These are phyloP conservation scores for Nerophis ophidion DNA, from an alignment of 2,113 vertebrate genomes.

Conservation along the genomic window DNA sequence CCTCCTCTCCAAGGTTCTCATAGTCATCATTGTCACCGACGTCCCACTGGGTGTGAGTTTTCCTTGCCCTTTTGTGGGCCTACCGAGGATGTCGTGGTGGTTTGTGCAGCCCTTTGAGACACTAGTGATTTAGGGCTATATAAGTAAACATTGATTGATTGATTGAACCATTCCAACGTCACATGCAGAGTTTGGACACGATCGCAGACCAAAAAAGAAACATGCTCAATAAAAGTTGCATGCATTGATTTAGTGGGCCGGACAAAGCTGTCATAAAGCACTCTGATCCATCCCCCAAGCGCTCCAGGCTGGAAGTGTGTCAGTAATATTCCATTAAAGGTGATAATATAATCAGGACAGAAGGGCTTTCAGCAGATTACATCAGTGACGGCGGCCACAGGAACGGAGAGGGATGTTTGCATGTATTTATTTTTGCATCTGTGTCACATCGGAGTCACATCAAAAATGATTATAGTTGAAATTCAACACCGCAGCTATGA, in stretches of 20 bases:
- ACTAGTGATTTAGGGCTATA: too few species aligned
- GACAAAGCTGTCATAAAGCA: conserved; percentile 8
- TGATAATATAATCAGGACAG: conserved; percentile 58
- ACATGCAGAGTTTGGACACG: background rate
- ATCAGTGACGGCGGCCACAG: conserved; percentile 11
- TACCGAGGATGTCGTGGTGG: too few species aligned
- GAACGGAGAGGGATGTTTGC: conserved; percentile 30
- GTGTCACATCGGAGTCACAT: conserved; percentile 36
- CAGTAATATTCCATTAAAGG: conserved; percentile 63
- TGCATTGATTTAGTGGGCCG: conserved; percentile 5
- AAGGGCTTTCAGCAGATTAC: conserved; percentile 59
- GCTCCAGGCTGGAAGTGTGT: conserved; percentile 38
- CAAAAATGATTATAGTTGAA: conserved; percentile 26
- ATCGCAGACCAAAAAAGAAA: background rate
- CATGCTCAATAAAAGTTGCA: background rate
- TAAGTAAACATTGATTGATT: too few species aligned
- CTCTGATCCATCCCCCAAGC: conserved; percentile 15
- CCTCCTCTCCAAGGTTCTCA: too few species aligned
- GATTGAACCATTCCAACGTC: too few species aligned
- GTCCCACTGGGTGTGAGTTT: too few species aligned
- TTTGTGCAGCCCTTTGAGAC: too few species aligned
- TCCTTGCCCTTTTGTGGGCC: too few species aligned
- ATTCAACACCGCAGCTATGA: conserved; percentile 13
- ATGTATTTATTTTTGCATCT: conserved; percentile 17
- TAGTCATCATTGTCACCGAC: too few species aligned